phyloP scores from a whole-genome alignment of 2,113 vertebrate species.

The Festucalex cinctus region DNA sequence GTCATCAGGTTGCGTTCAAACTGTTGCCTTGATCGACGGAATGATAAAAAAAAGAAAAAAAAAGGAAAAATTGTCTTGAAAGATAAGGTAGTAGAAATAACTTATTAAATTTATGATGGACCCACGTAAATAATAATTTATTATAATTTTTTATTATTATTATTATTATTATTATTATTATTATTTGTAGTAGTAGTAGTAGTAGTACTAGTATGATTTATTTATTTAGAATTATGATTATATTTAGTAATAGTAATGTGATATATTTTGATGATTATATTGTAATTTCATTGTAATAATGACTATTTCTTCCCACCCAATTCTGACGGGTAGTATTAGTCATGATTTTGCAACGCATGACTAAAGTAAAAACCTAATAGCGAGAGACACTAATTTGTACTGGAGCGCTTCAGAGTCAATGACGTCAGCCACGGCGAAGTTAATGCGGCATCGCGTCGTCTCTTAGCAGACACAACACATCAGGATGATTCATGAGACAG shows the following conservation, averaged over 20 bases:
- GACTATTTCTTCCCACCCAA: background rate
- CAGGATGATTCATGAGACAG: constrained; percentile 36
- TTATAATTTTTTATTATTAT: no score
- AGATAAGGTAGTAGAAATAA: no score
- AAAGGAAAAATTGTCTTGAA: no score
- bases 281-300: background rate
- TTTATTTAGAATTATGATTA: no score
- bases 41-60: no score
- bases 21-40: no score
- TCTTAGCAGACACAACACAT: constrained; percentile 11
- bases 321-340: background rate
- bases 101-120: no score
- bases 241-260: background rate
- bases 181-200: no score
- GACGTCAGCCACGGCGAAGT: constrained; percentile 28
- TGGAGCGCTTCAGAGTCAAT: constrained; percentile 31
- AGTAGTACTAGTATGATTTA: no score
- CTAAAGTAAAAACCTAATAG: background rate
- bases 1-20: no score
- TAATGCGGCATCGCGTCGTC: constrained; percentile 47
- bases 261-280: background rate
- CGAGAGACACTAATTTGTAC: constrained; percentile 39
- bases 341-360: background rate
- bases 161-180: no score
- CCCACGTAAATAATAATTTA: no score